These are phyloP conservation scores for Taurulus bubalis DNA, from an alignment of 2,113 vertebrate species.

Conservation along the genomic window DNA sequence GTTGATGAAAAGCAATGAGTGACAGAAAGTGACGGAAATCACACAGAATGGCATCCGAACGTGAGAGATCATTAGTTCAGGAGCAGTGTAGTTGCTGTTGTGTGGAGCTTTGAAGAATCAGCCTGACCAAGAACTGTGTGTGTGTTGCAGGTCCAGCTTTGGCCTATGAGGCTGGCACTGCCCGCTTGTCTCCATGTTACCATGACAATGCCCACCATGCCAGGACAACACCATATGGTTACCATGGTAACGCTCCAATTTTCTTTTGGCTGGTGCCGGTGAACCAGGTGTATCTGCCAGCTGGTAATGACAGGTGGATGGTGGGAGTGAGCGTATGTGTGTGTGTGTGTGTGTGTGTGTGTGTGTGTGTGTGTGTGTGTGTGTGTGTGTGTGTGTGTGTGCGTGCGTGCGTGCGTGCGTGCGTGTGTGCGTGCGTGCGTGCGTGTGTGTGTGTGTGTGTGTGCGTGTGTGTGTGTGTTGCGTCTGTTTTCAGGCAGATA, in stretches of 20 bases:
- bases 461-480: conserved; percentile 16
- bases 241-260: conserved; percentile 67
- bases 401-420: conserved; percentile 24
- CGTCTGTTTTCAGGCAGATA: conserved; percentile 59
- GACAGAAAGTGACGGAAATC: background rate
- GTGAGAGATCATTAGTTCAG: background rate
- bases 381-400: conserved; percentile 28
- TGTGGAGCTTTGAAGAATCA: conserved; percentile 6
- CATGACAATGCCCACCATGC: conserved; percentile 72
- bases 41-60: background rate
- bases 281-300: conserved; percentile 80
- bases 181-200: conserved; percentile 71
- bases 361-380: conserved; percentile 21
- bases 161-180: conserved; percentile 61
- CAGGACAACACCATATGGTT: conserved; percentile 77
- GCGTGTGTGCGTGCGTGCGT: conserved; percentile 28
- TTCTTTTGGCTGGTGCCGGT: conserved; percentile 58
- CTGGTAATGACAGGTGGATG: conserved; percentile 80
- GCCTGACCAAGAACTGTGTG: conserved; percentile 2
- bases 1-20: background rate
- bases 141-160: conserved; percentile 26
- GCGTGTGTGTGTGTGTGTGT: conserved; percentile 29
- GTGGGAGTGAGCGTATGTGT: conserved; percentile 63
- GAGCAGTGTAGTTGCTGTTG: background rate
- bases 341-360: conserved; percentile 34